Evolutionary conservation across 2,888 invertebrate genomes (phyloP).

Genomic region (Caenorhabditis japonica): DNA sequence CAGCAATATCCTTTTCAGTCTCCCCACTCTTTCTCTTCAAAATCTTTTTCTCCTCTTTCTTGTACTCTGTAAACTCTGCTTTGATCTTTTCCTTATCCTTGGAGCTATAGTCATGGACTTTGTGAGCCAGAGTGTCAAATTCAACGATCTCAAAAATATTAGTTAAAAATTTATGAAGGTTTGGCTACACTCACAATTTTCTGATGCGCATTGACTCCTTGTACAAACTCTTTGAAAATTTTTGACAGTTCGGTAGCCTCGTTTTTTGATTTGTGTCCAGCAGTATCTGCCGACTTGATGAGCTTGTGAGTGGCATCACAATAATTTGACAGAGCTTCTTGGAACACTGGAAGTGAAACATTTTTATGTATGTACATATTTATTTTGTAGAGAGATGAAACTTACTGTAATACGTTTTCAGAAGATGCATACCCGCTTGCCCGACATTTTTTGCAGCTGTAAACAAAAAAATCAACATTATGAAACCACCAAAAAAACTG

Average conservation of each 20-base stretch:
- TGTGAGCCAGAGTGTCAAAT: constrained; percentile 45
- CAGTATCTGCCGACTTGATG: constrained; percentile 50
- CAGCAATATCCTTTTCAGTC: constrained; percentile 42
- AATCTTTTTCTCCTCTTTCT: constrained; percentile 57
- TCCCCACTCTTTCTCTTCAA: constrained; percentile 41
- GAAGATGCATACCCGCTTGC: constrained; percentile 50
- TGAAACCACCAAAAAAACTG: neutral
- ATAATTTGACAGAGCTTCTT: constrained; percentile 43
- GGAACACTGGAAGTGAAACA: constrained; percentile 32
- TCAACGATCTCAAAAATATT: constrained; percentile 51
- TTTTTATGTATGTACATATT: neutral
- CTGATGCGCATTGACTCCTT: constrained; percentile 52
- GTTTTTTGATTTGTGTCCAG: constrained; percentile 30
- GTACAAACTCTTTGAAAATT: constrained; percentile 49
- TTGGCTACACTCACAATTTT: constrained; percentile 23
- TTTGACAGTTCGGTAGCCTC: constrained; percentile 42
- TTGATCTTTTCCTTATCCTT: constrained; percentile 62
- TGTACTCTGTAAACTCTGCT: constrained; percentile 37
- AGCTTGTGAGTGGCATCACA: constrained; percentile 52
- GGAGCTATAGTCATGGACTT: constrained; percentile 51
- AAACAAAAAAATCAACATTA: constrained; percentile 5
- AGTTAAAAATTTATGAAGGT: neutral
- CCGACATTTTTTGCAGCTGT: constrained; percentile 54
- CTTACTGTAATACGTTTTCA: constrained; percentile 51
- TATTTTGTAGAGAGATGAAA: neutral